Percentiles rank a stretch among this genome's conserved stretches.
Conservation (phyloP, 2,888 invertebrate species). For the Ophion ventricosus region DNA sequence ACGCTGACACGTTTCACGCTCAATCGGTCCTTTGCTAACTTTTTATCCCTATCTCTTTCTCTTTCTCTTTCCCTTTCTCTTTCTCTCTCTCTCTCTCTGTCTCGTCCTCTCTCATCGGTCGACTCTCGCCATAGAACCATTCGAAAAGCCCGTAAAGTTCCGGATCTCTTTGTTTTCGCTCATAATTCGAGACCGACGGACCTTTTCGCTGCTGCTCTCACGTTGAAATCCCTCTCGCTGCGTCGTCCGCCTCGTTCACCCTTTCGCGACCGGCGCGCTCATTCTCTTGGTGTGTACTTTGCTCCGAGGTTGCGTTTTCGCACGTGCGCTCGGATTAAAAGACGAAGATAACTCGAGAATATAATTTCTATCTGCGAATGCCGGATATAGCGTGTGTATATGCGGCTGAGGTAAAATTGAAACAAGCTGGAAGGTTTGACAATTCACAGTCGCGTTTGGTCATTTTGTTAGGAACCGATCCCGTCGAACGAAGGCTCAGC, state of each 20-base stretch:
- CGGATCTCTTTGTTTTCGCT: constrained; percentile 78
- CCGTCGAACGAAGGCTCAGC: too few species aligned
- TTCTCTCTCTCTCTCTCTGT: constrained; percentile 6
- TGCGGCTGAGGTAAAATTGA: background rate
- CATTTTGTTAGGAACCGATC: background rate
- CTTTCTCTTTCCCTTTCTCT: too few species aligned
- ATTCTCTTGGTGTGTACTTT: constrained; percentile 34
- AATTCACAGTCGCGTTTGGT: background rate
- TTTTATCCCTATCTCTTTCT: constrained; percentile 34
- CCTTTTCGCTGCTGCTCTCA: constrained; percentile 67
- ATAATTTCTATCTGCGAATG: constrained; percentile 17
- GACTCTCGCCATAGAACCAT: constrained; percentile 22
- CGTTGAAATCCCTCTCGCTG: constrained; percentile 61
- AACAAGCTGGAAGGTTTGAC: background rate
- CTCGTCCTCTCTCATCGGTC: background rate
- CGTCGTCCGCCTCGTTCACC: constrained; percentile 39
- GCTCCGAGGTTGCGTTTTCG: constrained; percentile 57
- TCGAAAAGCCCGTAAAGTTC: constrained; percentile 68
- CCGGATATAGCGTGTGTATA: background rate
- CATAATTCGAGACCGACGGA: constrained; percentile 74
- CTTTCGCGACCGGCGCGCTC: constrained; percentile 27
- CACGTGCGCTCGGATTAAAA: constrained; percentile 54
- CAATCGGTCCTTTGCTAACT: constrained; percentile 72
- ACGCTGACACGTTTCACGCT: constrained; percentile 74
- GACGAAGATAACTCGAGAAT: constrained; percentile 31